These are phyloP conservation scores for Nautilus pompilius DNA, from an alignment of 1,140 invertebrate species.

Conservation along the genomic window DNA sequence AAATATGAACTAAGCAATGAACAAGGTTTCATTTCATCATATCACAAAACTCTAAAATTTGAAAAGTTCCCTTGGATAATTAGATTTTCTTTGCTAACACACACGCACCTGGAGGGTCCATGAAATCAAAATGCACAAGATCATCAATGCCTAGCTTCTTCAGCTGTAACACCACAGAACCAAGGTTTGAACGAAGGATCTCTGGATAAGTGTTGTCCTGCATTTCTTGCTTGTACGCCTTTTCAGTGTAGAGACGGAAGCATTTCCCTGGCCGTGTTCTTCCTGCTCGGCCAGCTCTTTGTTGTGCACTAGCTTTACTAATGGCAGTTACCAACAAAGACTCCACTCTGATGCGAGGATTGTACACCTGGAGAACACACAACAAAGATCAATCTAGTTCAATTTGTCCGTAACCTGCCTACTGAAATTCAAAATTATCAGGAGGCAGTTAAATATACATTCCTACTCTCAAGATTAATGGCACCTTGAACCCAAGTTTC, in stretches of 20 bases:
- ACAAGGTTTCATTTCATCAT: too few relatives aligned
- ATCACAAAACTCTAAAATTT: too few relatives aligned
- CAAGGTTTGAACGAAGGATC: conserved; percentile 94
- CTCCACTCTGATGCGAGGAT: conserved; percentile 95
- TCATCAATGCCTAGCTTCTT: conserved; percentile 99
- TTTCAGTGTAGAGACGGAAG: conserved; percentile 97
- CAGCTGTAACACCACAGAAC: conserved; percentile 94
- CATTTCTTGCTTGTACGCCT: conserved; percentile 98
- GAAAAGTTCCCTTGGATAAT: too few relatives aligned
- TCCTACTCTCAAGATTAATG: too few relatives aligned
- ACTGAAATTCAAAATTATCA: too few relatives aligned
- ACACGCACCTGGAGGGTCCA: conserved; percentile 85
- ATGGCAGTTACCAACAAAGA: conserved; percentile 97
- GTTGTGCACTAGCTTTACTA: conserved; percentile 99
- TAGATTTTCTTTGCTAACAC: too few relatives aligned
- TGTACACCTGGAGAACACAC: conserved; percentile 73
- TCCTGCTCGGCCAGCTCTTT: conserved; percentile 94
- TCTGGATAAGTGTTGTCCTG: conserved; percentile 99
- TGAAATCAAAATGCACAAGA: conserved; percentile 99
- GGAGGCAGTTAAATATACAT: too few relatives aligned
- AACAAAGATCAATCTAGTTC: background rate
- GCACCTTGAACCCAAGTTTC: too few relatives aligned
- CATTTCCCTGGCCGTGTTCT: conserved; percentile 96
- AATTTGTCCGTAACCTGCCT: too few relatives aligned
- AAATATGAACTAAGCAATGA: too few relatives aligned